Percentiles rank a stretch among this genome's conserved stretches.
Evolutionary conservation across 2,888 invertebrate species (phyloP).

Genomic region (Aquatica leii): DNA sequence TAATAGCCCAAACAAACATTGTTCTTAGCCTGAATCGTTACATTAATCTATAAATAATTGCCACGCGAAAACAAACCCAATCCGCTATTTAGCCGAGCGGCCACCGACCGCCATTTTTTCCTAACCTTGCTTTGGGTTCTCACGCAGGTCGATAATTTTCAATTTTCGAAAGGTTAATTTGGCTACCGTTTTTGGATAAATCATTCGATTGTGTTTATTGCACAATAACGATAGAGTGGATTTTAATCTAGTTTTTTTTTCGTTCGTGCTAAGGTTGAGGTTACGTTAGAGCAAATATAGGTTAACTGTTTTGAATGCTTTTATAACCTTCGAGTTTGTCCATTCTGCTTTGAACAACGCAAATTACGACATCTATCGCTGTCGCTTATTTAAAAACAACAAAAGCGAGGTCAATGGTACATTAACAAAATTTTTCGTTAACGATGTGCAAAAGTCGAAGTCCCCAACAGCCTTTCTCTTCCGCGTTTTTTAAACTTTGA

Average conservation of each 20-base stretch:
- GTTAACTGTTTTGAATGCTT: conserved; percentile 35
- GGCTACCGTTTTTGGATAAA: conserved; percentile 10
- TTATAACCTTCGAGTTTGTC: conserved; percentile 30
- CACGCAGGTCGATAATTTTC: not conserved
- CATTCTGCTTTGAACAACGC: conserved; percentile 23
- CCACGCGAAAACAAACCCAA: conserved; percentile 32
- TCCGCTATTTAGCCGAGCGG: no score
- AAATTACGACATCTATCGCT: conserved; percentile 17
- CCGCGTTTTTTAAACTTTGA: no score
- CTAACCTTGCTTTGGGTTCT: not conserved
- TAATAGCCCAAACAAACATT: conserved; percentile 50
- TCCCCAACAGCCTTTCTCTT: conserved; percentile 2
- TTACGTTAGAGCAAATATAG: conserved; percentile 31
- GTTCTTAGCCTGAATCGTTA: conserved; percentile 44
- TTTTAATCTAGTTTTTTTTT: conserved; percentile 29
- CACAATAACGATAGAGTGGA: conserved; percentile 16
- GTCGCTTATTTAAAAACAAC: not conserved
- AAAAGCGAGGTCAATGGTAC: conserved; percentile 12
- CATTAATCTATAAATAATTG: conserved; percentile 53
- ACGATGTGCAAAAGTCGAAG: conserved; percentile 6
- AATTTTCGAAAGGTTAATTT: not conserved
- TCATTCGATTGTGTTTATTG: conserved; percentile 13
- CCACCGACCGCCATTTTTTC: no score
- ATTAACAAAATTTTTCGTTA: conserved; percentile 1
- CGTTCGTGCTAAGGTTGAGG: conserved; percentile 36